Conservation (phyloP, 2,113 vertebrate genomes). For the Plectropomus leopardus region DNA sequence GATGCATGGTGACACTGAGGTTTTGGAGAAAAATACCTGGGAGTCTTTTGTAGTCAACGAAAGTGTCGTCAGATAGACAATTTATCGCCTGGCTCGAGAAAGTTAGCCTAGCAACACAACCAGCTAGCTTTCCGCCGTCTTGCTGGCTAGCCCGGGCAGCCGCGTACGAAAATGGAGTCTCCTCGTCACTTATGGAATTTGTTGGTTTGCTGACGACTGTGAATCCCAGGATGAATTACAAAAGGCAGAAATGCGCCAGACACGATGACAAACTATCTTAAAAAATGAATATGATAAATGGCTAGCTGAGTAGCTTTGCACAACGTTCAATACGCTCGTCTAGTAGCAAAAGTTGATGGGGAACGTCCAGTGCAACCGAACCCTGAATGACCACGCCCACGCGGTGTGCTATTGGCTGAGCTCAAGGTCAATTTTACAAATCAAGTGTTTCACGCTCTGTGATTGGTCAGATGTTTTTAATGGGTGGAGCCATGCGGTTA, state of each 20-base stretch:
- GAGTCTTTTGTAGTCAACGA: slow-evolving; percentile 78
- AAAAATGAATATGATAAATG: neutral
- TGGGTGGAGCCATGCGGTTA: neutral
- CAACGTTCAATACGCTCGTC: slow-evolving; percentile 22
- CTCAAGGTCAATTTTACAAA: slow-evolving; percentile 57
- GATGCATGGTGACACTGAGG: neutral
- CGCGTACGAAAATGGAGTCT: slow-evolving; percentile 70
- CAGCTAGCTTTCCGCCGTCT: slow-evolving; percentile 64
- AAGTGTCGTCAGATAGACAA: slow-evolving; percentile 61
- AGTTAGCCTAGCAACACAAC: slow-evolving; percentile 73
- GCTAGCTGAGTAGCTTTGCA: slow-evolving; percentile 54
- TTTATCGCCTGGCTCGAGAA: slow-evolving; percentile 38
- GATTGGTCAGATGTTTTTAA: slow-evolving; percentile 44
- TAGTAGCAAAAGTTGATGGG: slow-evolving; percentile 79
- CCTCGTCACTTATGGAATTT: slow-evolving; percentile 58
- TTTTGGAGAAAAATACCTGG: slow-evolving; percentile 66
- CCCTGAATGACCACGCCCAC: slow-evolving; percentile 55
- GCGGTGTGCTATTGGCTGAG: slow-evolving; percentile 55
- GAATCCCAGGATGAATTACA: neutral
- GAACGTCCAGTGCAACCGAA: slow-evolving; percentile 74
- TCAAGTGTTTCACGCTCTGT: neutral
- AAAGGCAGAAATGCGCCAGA: neutral
- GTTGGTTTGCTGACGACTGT: neutral
- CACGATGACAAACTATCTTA: neutral
- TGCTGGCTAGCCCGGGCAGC: slow-evolving; percentile 25